Evolutionary conservation across 2,888 invertebrate species (phyloP).

Genomic region (Thumatha senex): DNA sequence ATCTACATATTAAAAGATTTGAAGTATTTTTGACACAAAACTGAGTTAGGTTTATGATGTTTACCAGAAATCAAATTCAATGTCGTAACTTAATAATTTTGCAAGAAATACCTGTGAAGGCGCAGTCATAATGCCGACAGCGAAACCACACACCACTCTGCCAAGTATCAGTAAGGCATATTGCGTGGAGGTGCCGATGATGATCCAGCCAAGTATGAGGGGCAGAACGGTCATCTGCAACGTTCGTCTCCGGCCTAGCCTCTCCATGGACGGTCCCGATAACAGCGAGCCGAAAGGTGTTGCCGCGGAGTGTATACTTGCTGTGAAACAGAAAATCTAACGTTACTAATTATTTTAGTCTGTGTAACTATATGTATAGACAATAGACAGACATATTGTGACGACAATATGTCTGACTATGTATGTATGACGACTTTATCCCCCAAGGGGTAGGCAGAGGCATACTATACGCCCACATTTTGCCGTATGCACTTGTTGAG

Average conservation of each 20-base stretch:
- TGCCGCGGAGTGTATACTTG: slow-evolving; percentile 90
- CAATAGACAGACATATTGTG: too few species aligned
- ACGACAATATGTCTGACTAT: too few species aligned
- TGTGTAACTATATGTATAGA: too few species aligned
- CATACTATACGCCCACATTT: too few species aligned
- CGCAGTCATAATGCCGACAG: slow-evolving; percentile 89
- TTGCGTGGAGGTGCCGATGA: slow-evolving; percentile 83
- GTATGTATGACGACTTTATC: too few species aligned
- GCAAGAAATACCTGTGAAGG: slow-evolving; percentile 86
- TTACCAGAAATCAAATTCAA: too few species aligned
- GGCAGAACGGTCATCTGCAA: slow-evolving; percentile 86
- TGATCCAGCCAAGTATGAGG: slow-evolving; percentile 87
- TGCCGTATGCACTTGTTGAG: too few species aligned
- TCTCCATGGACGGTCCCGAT: slow-evolving; percentile 88
- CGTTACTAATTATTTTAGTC: neutral
- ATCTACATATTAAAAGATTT: too few species aligned
- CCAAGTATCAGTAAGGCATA: slow-evolving; percentile 85
- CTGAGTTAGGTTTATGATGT: too few species aligned
- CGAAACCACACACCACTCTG: slow-evolving; percentile 87
- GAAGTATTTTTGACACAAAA: too few species aligned
- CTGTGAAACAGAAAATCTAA: slow-evolving; percentile 60
- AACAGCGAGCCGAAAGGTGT: slow-evolving; percentile 89
- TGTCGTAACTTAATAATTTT: too few species aligned
- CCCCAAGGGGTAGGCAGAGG: too few species aligned
- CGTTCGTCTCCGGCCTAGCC: slow-evolving; percentile 86